A percentile compares a stretch with the other conserved stretches of the same genome.
Conservation (phyloP, 2,113 vertebrate species). For the Microcebus ravelobensis region DNA sequence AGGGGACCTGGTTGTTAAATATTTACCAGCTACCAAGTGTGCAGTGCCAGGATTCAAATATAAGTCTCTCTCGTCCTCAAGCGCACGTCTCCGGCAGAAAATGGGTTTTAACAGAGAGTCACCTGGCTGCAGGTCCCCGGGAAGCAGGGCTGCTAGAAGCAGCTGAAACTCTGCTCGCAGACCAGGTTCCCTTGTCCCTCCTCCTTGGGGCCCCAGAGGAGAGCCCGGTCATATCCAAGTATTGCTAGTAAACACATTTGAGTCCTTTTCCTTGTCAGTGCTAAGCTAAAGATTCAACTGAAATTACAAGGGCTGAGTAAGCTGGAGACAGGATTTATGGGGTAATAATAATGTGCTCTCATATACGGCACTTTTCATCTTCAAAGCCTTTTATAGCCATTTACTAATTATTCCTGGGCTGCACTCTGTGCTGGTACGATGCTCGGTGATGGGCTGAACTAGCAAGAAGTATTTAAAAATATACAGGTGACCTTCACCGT, state of each 20-base stretch:
- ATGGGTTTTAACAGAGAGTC: accelerated
- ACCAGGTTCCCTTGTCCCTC: not conserved
- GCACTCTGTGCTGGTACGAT: not conserved
- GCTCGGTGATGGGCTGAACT: not conserved
- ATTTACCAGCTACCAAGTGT: not conserved
- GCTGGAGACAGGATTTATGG: constrained; percentile 55
- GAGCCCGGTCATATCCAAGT: not conserved
- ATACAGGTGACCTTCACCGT: not conserved
- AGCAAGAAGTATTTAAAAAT: not conserved
- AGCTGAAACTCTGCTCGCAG: not conserved
- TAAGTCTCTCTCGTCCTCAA: not conserved
- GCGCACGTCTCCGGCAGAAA: not conserved
- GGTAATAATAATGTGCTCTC: constrained; percentile 48
- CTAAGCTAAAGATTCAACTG: not conserved
- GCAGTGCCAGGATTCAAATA: not conserved
- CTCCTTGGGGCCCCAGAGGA: not conserved
- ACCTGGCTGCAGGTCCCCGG: not conserved
- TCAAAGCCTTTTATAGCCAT: constrained; percentile 61
- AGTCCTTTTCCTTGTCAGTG: not conserved
- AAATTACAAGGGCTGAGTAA: constrained; percentile 47
- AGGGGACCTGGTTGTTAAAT: not conserved
- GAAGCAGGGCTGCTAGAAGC: not conserved
- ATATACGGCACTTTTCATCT: constrained; percentile 28
- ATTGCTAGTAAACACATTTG: constrained; percentile 5
- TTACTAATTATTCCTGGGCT: constrained; percentile 68